Percentiles rank a stretch among this genome's conserved stretches.
Conservation (phyloP, 2,113 vertebrate species). For the Jaculus jaculus region DNA sequence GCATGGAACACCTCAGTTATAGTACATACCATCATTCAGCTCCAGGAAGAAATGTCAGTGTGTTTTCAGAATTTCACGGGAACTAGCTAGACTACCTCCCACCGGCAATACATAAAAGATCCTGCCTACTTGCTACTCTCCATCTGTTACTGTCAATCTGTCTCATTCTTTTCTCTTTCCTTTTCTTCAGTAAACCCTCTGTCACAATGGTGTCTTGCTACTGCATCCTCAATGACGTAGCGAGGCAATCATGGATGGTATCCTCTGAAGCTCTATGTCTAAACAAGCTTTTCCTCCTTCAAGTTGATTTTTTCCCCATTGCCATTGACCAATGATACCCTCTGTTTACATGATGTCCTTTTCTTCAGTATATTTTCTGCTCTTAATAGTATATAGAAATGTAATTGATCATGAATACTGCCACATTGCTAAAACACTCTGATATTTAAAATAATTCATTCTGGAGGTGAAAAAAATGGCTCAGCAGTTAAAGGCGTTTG, state of each 20-base stretch:
- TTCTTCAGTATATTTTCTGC: background rate
- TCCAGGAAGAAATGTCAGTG: background rate
- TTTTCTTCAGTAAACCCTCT: background rate
- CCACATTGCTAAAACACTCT: too few species aligned
- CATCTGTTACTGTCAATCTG: background rate
- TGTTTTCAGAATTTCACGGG: background rate
- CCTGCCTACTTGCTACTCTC: background rate
- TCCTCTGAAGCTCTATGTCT: too few species aligned
- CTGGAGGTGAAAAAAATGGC: too few species aligned
- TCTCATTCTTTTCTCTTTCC: background rate
- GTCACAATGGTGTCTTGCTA: too few species aligned
- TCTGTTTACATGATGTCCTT: background rate
- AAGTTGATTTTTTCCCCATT: too few species aligned
- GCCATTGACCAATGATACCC: background rate
- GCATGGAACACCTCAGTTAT: background rate
- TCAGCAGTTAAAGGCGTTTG: too few species aligned
- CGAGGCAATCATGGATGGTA: too few species aligned
- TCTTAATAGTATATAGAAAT: background rate
- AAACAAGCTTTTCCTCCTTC: too few species aligned
- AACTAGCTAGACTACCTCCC: background rate
- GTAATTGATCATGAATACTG: too few species aligned
- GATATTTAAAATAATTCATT: too few species aligned
- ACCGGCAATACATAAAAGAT: background rate
- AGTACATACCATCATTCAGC: background rate
- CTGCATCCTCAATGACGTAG: too few species aligned